These are phyloP conservation scores for Aulostomus chinensis DNA, from an alignment of 2,797 vertebrate species.

Conservation along the genomic window DNA sequence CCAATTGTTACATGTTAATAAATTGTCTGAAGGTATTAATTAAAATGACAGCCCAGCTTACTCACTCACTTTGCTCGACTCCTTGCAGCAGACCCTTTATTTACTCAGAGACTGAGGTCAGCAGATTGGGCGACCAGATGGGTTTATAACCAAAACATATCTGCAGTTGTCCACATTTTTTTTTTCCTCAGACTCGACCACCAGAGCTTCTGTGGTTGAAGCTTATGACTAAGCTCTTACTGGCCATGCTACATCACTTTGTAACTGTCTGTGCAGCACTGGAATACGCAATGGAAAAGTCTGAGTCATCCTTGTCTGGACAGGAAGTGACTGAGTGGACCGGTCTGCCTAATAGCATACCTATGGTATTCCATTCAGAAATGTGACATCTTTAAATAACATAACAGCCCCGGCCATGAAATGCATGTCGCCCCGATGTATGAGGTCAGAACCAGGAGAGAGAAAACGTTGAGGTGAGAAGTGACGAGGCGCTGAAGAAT, in stretches of 20 bases:
- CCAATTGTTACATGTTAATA: conserved; percentile 14
- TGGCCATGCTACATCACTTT: conserved; percentile 61
- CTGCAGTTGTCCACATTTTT: conserved; percentile 48
- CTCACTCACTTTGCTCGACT: conserved; percentile 14
- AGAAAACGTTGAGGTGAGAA: conserved; percentile 31
- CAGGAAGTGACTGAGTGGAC: conserved; percentile 70
- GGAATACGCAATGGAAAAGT: conserved; percentile 68
- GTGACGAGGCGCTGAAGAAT: conserved; percentile 4
- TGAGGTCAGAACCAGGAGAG: conserved; percentile 17
- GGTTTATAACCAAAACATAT: conserved; percentile 66
- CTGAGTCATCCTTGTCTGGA: conserved; percentile 79
- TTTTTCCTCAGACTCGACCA: conserved; percentile 52
- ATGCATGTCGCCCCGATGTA: no score
- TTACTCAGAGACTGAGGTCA: conserved; percentile 64
- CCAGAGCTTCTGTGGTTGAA: conserved; percentile 65
- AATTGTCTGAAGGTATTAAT: conserved; percentile 25
- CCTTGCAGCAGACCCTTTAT: conserved; percentile 41
- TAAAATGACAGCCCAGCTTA: conserved; percentile 4
- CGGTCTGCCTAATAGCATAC: conserved; percentile 57
- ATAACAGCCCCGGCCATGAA: conserved; percentile 19
- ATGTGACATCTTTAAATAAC: conserved; percentile 58
- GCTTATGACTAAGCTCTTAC: conserved; percentile 73
- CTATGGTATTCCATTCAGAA: conserved; percentile 68
- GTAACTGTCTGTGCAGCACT: conserved; percentile 54
- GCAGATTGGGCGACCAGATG: conserved; percentile 49